Percentiles rank a stretch among this genome's conserved stretches.
phyloP scores from a whole-genome alignment of 2,113 vertebrate genomes.

The Melospiza melodia region DNA sequence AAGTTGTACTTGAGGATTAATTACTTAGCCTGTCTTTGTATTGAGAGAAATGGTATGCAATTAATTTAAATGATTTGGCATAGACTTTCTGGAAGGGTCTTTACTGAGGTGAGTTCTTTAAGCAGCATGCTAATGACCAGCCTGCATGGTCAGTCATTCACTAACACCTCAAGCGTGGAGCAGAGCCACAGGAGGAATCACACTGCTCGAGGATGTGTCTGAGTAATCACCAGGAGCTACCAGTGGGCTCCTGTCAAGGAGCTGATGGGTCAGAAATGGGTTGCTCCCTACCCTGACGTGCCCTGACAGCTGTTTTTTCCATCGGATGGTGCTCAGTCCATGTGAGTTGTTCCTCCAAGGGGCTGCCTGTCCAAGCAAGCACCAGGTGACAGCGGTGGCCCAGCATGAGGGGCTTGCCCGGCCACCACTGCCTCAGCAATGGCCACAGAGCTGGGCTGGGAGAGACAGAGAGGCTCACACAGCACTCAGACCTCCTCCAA shows the following conservation, averaged over 20 bases:
- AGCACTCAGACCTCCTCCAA: neutral
- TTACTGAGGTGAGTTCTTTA: neutral
- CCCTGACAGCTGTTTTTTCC: neutral
- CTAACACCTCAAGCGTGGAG: fast-evolving
- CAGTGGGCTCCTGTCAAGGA: neutral
- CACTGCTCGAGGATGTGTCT: neutral
- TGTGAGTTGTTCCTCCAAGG: neutral
- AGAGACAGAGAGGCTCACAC: neutral
- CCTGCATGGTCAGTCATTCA: fast-evolving
- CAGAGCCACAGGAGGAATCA: neutral
- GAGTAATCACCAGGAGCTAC: neutral
- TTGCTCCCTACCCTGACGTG: neutral
- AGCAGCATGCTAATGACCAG: fast-evolving
- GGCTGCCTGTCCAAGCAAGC: neutral
- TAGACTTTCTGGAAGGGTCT: neutral
- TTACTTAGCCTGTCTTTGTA: neutral
- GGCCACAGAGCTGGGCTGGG: neutral
- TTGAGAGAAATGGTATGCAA: neutral
- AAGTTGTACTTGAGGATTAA: neutral
- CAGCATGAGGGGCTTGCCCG: neutral
- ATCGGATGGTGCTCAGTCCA: neutral
- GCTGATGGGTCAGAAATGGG: neutral
- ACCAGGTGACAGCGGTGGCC: no score
- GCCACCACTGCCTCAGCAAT: fast-evolving
- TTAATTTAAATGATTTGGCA: neutral